phyloP scores from a whole-genome alignment of 2,113 vertebrate species.

The Anolis carolinensis region DNA sequence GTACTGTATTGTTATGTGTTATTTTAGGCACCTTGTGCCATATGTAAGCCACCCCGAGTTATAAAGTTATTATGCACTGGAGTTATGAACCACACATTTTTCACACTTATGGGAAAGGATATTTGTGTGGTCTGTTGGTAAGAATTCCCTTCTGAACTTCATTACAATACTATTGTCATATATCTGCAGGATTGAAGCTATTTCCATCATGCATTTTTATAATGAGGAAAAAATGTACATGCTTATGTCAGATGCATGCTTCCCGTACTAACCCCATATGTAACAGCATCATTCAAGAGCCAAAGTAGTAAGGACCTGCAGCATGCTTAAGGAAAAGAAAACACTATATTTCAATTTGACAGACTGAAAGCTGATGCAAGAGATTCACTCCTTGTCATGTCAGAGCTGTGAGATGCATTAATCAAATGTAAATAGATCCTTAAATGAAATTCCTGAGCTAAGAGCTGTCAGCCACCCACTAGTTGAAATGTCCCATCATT shows the following conservation, averaged over 20 bases:
- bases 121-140: too few relatives aligned
- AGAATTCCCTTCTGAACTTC: too few relatives aligned
- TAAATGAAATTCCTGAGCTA: background rate
- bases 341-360: background rate
- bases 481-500: constrained; percentile 16
- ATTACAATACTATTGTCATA: background rate
- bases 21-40: too few relatives aligned
- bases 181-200: background rate
- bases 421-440: constrained; percentile 28
- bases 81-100: too few relatives aligned
- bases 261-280: constrained; percentile 3
- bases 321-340: constrained; percentile 4
- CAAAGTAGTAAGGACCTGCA: background rate
- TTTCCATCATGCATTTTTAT: background rate
- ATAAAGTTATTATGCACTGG: too few relatives aligned
- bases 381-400: background rate
- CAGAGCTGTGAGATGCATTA: constrained; percentile 22
- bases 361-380: constrained; percentile 4
- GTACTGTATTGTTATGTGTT: too few relatives aligned
- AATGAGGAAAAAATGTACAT: background rate
- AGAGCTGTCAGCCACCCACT: background rate
- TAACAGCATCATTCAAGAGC: background rate
- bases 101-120: too few relatives aligned
- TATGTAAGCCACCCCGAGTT: too few relatives aligned
- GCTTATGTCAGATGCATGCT: background rate